Base-by-base conservation (phyloP, 2,797 vertebrate genomes). In the Philypnodon macrostomus region DNA sequence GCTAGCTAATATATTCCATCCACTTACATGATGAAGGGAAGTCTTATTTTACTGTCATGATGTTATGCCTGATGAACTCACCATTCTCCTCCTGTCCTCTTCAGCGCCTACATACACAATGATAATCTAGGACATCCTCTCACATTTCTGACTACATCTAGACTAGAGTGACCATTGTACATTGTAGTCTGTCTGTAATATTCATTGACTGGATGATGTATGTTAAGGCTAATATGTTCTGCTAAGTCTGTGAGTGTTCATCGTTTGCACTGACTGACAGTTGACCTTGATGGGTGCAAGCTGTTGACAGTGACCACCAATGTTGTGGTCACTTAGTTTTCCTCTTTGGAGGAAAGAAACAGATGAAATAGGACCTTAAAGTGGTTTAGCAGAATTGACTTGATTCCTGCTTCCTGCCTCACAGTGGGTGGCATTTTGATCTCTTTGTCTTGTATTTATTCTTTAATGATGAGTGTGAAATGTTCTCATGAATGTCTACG, bases 381-480 rank as follows among this genome's bases (percentile, higher is more conserved):
- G 52, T 7, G 2, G 2, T 63, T 66, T 56, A 29, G 39, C 34
- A 24, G 55, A 53, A n/a, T 18, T 26, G 21, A 49, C 51, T 21
- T 68, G 36, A 40, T 55, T 38, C 52, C 65, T 57, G 47, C 62
- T 47, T 57, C 40, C 17, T 55, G 57, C 52, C 52, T 59, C 18
- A 9, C 30, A 14, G 31, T 4, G 21, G 45, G 18, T 7, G 31
- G 15, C 53, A 27, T 41, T 41, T 30, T 30, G 15, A 8, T 48
- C 35, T 37, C 35, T 64, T 19, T 36, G 27, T 49, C 37, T 14
- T 42, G 26, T 77, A 60, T 73, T 70, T 69, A 63, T 81, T 83
- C 72, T 85, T 73, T 73, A 58, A 82, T 75, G 76, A 83, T 75
- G 78, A 77, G 78, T 75, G 72, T 79, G 63, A 70, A 67, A 63